Evolutionary conservation across 2,888 invertebrate genomes (phyloP).

Genomic region (Hipparchia sbordonii): DNA sequence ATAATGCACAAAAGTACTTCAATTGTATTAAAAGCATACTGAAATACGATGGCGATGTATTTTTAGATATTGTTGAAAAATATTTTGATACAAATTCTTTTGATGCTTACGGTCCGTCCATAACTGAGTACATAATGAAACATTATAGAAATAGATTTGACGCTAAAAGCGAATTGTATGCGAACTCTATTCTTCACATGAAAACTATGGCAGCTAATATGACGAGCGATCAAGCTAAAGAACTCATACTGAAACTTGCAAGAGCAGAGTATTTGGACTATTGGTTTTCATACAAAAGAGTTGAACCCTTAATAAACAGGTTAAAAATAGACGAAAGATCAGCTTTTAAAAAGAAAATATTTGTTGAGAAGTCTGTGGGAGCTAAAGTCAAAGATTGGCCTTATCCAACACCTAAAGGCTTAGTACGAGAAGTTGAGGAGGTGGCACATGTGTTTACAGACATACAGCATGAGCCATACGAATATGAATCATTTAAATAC

Average conservation of each 20-base stretch:
- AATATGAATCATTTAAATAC: constrained; percentile 24
- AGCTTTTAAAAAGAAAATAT: constrained; percentile 54
- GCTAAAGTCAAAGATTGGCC: constrained; percentile 50
- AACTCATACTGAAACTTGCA: constrained; percentile 52
- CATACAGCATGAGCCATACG: constrained; percentile 35
- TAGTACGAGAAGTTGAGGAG: constrained; percentile 23
- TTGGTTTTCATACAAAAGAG: constrained; percentile 55
- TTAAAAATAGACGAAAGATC: constrained; percentile 48
- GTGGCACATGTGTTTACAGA: constrained; percentile 51
- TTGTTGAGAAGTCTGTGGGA: constrained; percentile 55
- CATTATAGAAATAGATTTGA: constrained; percentile 52
- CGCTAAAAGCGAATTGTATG: constrained; percentile 57
- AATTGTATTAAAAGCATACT: constrained; percentile 52
- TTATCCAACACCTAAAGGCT: constrained; percentile 45
- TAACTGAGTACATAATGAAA: constrained; percentile 54
- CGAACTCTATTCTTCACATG: constrained; percentile 51
- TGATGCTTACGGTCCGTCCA: constrained; percentile 43
- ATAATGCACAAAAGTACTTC: constrained; percentile 46
- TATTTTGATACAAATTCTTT: constrained; percentile 46
- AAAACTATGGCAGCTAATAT: constrained; percentile 53
- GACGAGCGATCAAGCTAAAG: constrained; percentile 52
- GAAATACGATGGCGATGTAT: constrained; percentile 52
- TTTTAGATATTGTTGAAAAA: constrained; percentile 56
- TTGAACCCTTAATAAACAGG: constrained; percentile 58
- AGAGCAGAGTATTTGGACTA: constrained; percentile 52